Conservation (phyloP, 2,888 invertebrate species). For the Nymphalis c-album region DNA sequence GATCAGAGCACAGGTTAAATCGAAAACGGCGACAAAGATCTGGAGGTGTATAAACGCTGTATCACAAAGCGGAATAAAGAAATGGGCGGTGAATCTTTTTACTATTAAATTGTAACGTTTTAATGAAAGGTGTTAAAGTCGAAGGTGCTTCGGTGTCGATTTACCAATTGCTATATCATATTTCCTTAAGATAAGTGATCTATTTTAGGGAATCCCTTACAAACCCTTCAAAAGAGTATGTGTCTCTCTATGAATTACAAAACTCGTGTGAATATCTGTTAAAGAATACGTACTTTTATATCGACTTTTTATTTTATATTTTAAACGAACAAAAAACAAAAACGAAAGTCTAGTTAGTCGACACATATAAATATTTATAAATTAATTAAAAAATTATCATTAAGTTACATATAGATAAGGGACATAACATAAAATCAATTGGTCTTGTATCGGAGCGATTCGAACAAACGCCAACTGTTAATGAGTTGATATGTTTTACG, state of each 20-base stretch:
- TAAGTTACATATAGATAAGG: neutral
- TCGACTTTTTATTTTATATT: no score
- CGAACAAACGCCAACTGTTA: slow-evolving; percentile 58
- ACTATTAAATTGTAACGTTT: slow-evolving; percentile 26
- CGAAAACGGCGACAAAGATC: slow-evolving; percentile 59
- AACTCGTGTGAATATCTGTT: neutral
- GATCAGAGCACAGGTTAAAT: slow-evolving; percentile 44
- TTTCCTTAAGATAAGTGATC: slow-evolving; percentile 6
- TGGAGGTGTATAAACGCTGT: slow-evolving; percentile 49
- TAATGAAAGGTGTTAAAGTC: slow-evolving; percentile 38
- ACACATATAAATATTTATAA: neutral
- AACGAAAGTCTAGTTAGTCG: neutral
- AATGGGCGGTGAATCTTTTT: slow-evolving; percentile 30
- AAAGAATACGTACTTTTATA: no score
- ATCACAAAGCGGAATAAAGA: slow-evolving; percentile 8
- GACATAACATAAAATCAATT: slow-evolving; percentile 16
- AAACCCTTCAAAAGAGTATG: neutral
- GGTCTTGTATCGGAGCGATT: slow-evolving; percentile 1
- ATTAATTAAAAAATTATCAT: slow-evolving; percentile 1
- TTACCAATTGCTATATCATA: neutral
- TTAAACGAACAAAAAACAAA: no score
- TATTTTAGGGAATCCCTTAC: neutral
- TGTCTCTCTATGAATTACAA: neutral
- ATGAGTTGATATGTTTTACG: slow-evolving; percentile 72
- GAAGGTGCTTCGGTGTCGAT: neutral